These are phyloP conservation scores for Clinocottus analis DNA, from an alignment of 2,113 vertebrate species.

Conservation along the genomic window DNA sequence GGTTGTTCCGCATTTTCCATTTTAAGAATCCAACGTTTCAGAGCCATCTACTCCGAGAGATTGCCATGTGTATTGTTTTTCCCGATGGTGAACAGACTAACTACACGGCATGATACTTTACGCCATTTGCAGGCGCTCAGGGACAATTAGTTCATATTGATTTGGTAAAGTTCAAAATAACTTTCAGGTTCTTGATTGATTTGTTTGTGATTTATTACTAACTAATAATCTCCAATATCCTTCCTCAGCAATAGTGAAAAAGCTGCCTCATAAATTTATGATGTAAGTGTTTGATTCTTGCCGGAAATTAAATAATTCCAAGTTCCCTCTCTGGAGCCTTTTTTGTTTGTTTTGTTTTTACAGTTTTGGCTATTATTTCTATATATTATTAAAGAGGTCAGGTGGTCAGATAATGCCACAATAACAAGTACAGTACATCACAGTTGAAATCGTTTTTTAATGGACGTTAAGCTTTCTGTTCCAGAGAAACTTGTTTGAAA, in stretches of 20 bases:
- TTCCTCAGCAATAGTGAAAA: background rate
- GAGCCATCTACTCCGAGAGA: slow-evolving; percentile 39
- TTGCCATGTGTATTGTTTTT: slow-evolving; percentile 41
- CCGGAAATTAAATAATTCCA: background rate
- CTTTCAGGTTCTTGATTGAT: background rate
- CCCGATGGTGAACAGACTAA: slow-evolving; percentile 7
- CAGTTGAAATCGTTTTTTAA: background rate
- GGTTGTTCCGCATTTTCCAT: slow-evolving; percentile 53
- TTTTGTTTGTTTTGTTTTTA: background rate
- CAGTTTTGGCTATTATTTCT: slow-evolving; percentile 2
- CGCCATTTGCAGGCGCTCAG: slow-evolving; percentile 1
- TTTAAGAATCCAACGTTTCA: slow-evolving; percentile 54
- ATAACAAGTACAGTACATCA: background rate
- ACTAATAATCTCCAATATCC: background rate
- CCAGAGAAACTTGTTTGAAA: background rate
- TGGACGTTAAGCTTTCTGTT: slow-evolving; percentile 11
- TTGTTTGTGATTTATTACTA: slow-evolving; percentile 12
- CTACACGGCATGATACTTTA: slow-evolving; percentile 17
- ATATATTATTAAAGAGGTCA: background rate
- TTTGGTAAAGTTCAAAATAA: background rate
- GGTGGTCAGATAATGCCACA: background rate
- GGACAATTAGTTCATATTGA: slow-evolving; percentile 2
- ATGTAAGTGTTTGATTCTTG: background rate
- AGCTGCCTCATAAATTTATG: background rate
- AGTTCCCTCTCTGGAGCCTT: background rate